Percentiles rank a stretch among this genome's conserved stretches.
phyloP scores from a whole-genome alignment of 2,797 vertebrate genomes.

The Threskiornis aethiopicus region DNA sequence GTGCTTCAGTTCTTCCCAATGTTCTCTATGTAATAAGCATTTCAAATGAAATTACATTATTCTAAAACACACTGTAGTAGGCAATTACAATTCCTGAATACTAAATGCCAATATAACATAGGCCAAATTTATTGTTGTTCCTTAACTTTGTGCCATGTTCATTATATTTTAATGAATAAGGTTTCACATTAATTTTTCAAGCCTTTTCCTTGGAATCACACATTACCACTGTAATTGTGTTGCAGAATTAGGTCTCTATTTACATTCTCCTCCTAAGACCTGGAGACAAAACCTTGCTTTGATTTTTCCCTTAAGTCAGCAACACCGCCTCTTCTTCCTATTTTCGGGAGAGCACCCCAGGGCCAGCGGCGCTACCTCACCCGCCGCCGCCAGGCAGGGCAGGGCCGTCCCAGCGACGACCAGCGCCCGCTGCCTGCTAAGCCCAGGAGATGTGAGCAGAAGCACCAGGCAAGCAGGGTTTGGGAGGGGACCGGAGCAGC shows the following conservation, averaged over 20 bases:
- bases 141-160: slow-evolving; percentile 41
- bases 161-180: slow-evolving; percentile 61
- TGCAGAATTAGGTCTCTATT: slow-evolving; percentile 24
- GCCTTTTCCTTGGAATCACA: background rate
- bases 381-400: background rate
- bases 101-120: slow-evolving; percentile 41
- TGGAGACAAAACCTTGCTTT: background rate
- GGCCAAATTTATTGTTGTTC: slow-evolving; percentile 52
- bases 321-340: background rate
- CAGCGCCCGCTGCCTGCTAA: background rate
- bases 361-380: background rate
- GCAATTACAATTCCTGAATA: slow-evolving; percentile 56
- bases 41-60: slow-evolving; percentile 54
- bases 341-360: background rate
- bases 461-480: background rate
- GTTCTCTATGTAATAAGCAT: slow-evolving; percentile 43
- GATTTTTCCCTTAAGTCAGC: background rate
- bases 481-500: background rate
- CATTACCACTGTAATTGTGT: background rate
- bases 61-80: slow-evolving; percentile 55
- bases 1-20: slow-evolving; percentile 51
- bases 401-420: rapidly evolving
- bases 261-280: background rate
- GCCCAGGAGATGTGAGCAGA: background rate
- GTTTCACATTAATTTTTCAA: slow-evolving; percentile 57